These are phyloP conservation scores for Equus quagga DNA, from an alignment of 2,113 vertebrate species.

Conservation along the genomic window DNA sequence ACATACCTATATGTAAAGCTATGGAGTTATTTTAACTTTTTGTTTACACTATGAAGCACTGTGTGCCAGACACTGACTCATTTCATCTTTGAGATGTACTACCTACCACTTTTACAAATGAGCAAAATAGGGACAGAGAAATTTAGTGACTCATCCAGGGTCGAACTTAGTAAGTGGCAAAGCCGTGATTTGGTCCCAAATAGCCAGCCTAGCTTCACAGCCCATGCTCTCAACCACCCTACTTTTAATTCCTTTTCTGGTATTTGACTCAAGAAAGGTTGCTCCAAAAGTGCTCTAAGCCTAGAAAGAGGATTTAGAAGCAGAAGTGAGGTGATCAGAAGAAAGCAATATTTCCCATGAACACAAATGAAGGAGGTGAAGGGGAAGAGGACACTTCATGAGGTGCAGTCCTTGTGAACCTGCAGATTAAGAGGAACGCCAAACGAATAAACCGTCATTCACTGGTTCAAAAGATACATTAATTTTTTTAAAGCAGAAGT, in stretches of 20 bases:
- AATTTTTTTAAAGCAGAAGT: not conserved
- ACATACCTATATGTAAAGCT: not conserved
- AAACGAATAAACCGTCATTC: not conserved
- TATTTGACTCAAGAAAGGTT: not conserved
- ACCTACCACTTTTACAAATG: not conserved
- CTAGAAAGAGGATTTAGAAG: slow-evolving; percentile 41
- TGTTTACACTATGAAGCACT: not conserved
- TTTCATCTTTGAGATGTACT: not conserved
- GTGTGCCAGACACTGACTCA: not conserved
- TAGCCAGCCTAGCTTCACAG: not conserved
- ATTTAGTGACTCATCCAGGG: not conserved
- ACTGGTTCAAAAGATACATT: not conserved
- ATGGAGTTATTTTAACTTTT: not conserved
- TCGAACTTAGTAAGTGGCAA: not conserved
- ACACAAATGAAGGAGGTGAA: not conserved
- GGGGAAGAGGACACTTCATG: not conserved
- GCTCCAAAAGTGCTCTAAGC: not conserved
- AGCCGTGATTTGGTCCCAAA: not conserved
- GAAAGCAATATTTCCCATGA: not conserved
- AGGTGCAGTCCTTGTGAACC: not conserved
- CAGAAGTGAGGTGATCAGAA: not conserved
- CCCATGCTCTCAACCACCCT: not conserved
- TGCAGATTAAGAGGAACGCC: not conserved
- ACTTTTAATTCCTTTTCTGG: slow-evolving; percentile 38
- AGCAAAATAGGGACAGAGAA: not conserved